These are phyloP conservation scores for Halcyon senegalensis DNA, from an alignment of 2,113 vertebrate species.

Conservation along the genomic window DNA sequence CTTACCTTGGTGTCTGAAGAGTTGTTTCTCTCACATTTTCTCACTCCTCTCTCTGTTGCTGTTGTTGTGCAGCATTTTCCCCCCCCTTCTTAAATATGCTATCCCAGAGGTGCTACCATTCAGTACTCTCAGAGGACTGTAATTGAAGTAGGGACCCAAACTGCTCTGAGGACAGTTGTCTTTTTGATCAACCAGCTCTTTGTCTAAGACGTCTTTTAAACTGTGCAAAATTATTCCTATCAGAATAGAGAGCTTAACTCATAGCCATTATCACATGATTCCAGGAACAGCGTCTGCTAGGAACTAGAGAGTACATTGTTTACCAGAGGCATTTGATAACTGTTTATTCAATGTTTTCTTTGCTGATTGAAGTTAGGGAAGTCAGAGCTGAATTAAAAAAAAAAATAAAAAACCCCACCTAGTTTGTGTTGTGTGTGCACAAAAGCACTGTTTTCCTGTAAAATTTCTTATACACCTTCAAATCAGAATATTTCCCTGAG, in stretches of 20 bases:
- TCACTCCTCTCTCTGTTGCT: too few species aligned
- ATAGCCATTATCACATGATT: slow-evolving; percentile 45
- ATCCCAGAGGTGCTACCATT: not conserved
- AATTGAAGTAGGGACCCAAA: too few species aligned
- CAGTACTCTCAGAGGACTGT: too few species aligned
- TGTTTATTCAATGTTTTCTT: slow-evolving; percentile 52
- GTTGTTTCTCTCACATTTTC: too few species aligned
- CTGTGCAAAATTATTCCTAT: slow-evolving; percentile 37
- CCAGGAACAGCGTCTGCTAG: slow-evolving; percentile 47
- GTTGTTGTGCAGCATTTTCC: not conserved
- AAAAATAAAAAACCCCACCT: not conserved
- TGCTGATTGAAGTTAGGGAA: slow-evolving; percentile 33
- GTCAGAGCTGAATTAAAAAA: slow-evolving; percentile 20
- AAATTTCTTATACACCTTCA: slow-evolving; percentile 16
- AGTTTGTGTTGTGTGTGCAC: not conserved
- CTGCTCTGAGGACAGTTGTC: not conserved
- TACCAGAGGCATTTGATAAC: slow-evolving; percentile 48
- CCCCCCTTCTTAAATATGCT: not conserved
- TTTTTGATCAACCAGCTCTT: slow-evolving; percentile 8
- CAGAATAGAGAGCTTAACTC: slow-evolving; percentile 46
- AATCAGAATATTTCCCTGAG: not conserved
- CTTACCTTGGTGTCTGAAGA: too few species aligned
- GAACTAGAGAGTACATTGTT: slow-evolving; percentile 63
- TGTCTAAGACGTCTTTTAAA: slow-evolving; percentile 29
- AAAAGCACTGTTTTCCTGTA: not conserved